Base-by-base conservation (phyloP, 2,888 invertebrate species). In the Stenolophus ochropezus region DNA sequence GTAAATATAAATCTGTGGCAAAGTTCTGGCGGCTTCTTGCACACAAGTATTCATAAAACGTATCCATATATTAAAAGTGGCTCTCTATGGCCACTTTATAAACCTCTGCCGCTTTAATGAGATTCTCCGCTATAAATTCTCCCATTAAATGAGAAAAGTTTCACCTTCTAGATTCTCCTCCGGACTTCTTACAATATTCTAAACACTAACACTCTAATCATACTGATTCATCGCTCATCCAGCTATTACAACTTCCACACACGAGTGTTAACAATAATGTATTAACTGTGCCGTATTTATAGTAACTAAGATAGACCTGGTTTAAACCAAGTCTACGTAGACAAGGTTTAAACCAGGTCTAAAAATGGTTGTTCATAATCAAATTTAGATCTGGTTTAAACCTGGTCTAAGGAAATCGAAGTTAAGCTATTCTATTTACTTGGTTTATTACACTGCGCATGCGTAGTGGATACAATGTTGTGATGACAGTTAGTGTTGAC, bases 11-110 rank as follows among this genome's bases (percentile, higher is more conserved):
- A 42, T 42, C 33, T 42, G 33, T 42, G 33, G 33, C 33, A 8
- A 42, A 42, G 1, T 42, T 42, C 11, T 8, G 33, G 33, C 33
- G 11, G 6, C 33, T 42, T 42, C 33, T 42, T 42, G 25, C 61
- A 56, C 42, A 42, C 65, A 78, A 78, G 78, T 78, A 78, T 78
- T 65, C 78, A 79, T 79, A 79, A 79, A 79, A 79, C 79, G 79
- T 71, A 79, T 71, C 79, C 79, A 79, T 79, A 79, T 79, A 79
- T 79, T 79, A 79, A 79, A 79, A 79, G 71, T 79, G 71, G 20
- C 79, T 79, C 51, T 69, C 51, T 69, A 71, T 71, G 79, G 79
- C 79, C 79, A 79, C 79, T 79, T 69, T 79, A 79, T 79, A 79
- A 71, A 79, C 61, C 77, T 61, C 77, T 20, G 4, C 33, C 53